Percentiles rank a stretch among this genome's conserved stretches.
These are phyloP conservation scores for Artibeus lituratus DNA, from an alignment of 2,797 vertebrate species.

Conservation along the genomic window DNA sequence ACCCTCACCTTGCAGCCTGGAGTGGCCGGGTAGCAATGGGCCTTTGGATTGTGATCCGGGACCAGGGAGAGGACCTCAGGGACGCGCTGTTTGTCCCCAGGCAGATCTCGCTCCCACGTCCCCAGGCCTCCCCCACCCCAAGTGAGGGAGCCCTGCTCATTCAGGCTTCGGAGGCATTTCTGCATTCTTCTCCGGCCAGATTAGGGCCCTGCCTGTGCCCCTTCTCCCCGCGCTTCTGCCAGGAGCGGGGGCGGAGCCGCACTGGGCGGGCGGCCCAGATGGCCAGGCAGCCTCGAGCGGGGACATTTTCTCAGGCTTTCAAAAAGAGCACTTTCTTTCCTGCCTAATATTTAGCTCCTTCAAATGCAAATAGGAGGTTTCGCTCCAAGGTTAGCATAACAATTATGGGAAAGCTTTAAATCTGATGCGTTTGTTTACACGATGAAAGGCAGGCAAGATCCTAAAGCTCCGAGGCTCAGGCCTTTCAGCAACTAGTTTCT, in stretches of 20 bases:
- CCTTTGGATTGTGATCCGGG: conserved; percentile 58
- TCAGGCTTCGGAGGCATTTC: conserved; percentile 81
- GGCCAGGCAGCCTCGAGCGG: conserved; percentile 90
- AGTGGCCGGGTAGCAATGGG: conserved; percentile 44
- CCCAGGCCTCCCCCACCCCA: conserved; percentile 56
- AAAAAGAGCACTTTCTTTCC: conserved; percentile 95
- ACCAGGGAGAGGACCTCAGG: conserved; percentile 53
- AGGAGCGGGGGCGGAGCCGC: conserved; percentile 81
- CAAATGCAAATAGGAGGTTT: conserved; percentile 99
- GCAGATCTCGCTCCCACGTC: conserved; percentile 49
- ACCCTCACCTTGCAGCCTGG: not conserved
- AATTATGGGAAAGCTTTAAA: conserved; percentile 99
- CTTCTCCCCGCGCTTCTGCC: conserved; percentile 80
- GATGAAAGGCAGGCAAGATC: conserved; percentile 92
- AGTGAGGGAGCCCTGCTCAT: conserved; percentile 79
- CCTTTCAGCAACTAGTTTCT: conserved; percentile 89
- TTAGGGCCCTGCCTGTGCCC: conserved; percentile 75
- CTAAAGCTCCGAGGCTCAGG: conserved; percentile 84
- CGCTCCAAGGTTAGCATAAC: conserved; percentile 98
- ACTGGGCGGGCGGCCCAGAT: conserved; percentile 90
- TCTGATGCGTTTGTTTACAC: conserved; percentile 97
- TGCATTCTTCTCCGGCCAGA: conserved; percentile 81
- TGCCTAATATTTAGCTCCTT: conserved; percentile 99
- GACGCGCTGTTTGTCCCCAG: conserved; percentile 68
- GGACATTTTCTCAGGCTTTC: conserved; percentile 96